A percentile compares a stretch with the other conserved stretches of the same genome.
Evolutionary conservation across 2,888 invertebrate genomes (phyloP).

Genomic region (Himalopsyche japonica): DNA sequence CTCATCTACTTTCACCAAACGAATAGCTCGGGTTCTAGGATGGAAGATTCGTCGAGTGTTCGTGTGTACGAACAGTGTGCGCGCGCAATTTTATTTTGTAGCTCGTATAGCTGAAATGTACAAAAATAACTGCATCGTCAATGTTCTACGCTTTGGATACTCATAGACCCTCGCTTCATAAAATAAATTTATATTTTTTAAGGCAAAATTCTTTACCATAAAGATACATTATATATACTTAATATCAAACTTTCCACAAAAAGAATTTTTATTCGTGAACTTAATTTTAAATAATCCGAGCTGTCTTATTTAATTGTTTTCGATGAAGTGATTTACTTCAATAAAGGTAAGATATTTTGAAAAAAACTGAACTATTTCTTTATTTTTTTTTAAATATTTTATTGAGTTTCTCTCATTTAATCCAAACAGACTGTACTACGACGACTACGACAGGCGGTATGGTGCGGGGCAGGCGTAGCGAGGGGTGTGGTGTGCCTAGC

Average conservation of each 20-base stretch:
- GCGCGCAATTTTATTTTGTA: constrained; percentile 1
- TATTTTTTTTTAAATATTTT: background rate
- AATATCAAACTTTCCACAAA: background rate
- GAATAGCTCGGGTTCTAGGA: constrained; percentile 56
- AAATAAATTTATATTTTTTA: background rate
- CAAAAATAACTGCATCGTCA: background rate
- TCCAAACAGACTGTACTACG: constrained; percentile 9
- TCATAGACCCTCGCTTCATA: background rate
- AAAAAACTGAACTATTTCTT: constrained; percentile 4
- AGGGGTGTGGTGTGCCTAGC: constrained; percentile 15
- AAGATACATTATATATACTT: background rate
- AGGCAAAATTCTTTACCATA: too few species aligned
- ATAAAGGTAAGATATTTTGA: too few species aligned
- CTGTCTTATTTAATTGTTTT: too few species aligned
- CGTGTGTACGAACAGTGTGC: constrained; percentile 14
- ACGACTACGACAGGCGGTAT: constrained; percentile 1
- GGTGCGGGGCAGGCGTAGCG: background rate
- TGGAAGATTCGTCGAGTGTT: background rate
- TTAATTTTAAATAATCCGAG: too few species aligned
- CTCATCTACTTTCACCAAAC: constrained; percentile 48
- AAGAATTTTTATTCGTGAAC: background rate
- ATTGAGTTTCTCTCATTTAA: background rate
- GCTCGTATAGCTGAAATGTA: constrained; percentile 3
- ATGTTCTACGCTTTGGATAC: background rate
- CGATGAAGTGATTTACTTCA: too few species aligned